Base-by-base conservation (phyloP, 2,888 invertebrate genomes). In the Ophion ventricosus region DNA sequence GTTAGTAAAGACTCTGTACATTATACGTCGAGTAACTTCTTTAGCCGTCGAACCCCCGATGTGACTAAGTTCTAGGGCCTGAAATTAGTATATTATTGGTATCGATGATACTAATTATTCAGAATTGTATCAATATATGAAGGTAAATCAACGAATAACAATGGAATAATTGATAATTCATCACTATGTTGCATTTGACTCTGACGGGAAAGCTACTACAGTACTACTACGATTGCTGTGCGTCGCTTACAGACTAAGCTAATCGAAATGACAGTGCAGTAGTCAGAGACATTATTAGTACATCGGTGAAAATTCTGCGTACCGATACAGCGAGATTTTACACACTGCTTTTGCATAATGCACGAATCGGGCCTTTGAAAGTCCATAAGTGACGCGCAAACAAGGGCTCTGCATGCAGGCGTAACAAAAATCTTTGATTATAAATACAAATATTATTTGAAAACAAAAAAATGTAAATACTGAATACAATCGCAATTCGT, bases 391-490 rank as follows among this genome's bases (percentile, higher is more conserved):
- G 59, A 59, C 23, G 23, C 23, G 59, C 59, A 59, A 59, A 59
- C 56, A 59, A 59, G 23, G 20, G n/a, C 59, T 59, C 59, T 59
- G 59, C 59, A 59, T 59, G 59, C 59, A 59, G 23, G 59, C 59
- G 20, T 59, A 59, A 59, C 59, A 59, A 17, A 59, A 59, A 59
- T 59, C 20, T 59, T 59, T 59, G 4, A 25, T 59, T 59, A 23
- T 59, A 59, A 59, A 59, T 59, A 59, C 59, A 59, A 59, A 23
- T 59, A 59, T 59, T 59, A 43, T 43, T 43, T 25, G 25, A 59
- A 59, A 25, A 25, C 25, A 59, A 59, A 23, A 59, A 59, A 25
- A 59, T 59, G 23, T 25, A 23, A 59, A 59, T 59, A 59, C 43
- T 43, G 43, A 43, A 43, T 43, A 43, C 43, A 43, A 14, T 43